These are phyloP conservation scores for Pemphigus obesinymphae DNA, from an alignment of 1,140 invertebrate species.

Conservation along the genomic window DNA sequence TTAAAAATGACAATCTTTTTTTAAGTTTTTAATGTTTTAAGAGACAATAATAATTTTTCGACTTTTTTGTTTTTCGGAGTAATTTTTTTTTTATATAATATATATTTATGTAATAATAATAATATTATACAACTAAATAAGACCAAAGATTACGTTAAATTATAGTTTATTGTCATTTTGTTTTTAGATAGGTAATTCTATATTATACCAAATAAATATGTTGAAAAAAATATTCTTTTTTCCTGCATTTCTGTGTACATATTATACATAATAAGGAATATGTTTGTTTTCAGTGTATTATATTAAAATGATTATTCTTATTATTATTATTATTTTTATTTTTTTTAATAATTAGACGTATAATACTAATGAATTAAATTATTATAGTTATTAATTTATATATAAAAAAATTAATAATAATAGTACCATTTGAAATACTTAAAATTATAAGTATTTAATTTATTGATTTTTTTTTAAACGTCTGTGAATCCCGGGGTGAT, in stretches of 20 bases:
- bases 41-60: slow-evolving; percentile 28
- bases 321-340: slow-evolving; percentile 15
- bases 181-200: too few relatives aligned
- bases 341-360: slow-evolving; percentile 1
- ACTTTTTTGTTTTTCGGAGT: slow-evolving; percentile 14
- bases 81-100: background rate
- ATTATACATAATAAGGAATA: background rate
- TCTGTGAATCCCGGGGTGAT: background rate
- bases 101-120: background rate
- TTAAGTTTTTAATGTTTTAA: slow-evolving; percentile 32
- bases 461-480: background rate
- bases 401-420: background rate
- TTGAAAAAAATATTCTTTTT: background rate
- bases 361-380: background rate
- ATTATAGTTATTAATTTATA: slow-evolving; percentile 15
- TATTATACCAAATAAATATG: background rate
- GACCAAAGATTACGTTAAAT: slow-evolving; percentile 34
- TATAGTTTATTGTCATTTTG: slow-evolving; percentile 29
- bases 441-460: slow-evolving; percentile 17
- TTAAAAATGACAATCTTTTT: slow-evolving; percentile 39
- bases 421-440: slow-evolving; percentile 20
- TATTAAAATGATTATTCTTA: slow-evolving; percentile 1
- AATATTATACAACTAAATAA: slow-evolving; percentile 24
- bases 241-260: background rate
- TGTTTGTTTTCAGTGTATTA: slow-evolving; percentile 11